These are phyloP conservation scores for Agriopis leucophaearia DNA, from an alignment of 2,888 invertebrate species.

Conservation along the genomic window DNA sequence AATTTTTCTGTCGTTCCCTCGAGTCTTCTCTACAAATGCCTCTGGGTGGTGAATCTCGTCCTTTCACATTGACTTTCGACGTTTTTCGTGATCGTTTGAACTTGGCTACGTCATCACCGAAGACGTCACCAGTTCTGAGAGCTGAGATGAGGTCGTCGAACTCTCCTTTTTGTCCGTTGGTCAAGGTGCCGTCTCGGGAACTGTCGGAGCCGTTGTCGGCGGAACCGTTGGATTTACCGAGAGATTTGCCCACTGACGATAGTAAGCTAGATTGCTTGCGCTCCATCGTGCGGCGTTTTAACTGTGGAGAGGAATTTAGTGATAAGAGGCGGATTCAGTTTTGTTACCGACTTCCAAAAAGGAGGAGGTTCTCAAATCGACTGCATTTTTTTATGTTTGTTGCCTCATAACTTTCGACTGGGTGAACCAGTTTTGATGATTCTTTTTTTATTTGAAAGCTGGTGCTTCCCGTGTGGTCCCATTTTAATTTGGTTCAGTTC, in stretches of 20 bases:
- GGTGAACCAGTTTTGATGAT: too few relatives aligned
- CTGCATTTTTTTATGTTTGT: too few relatives aligned
- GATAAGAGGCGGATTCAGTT: too few relatives aligned
- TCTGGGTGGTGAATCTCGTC: conserved; percentile 79
- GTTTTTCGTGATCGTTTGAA: conserved; percentile 86
- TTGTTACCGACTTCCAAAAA: too few relatives aligned
- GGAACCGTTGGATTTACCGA: conserved; percentile 87
- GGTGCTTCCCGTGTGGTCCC: too few relatives aligned
- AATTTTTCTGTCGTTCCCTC: conserved; percentile 80
- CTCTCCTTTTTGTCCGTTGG: conserved; percentile 91
- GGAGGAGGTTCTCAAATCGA: too few relatives aligned
- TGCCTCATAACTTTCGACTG: too few relatives aligned
- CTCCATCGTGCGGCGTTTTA: conserved; percentile 95
- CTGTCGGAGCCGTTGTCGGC: conserved; percentile 80
- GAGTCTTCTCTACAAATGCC: conserved; percentile 79
- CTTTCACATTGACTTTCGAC: conserved; percentile 76
- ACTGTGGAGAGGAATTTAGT: conserved; percentile 66
- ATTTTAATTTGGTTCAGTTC: too few relatives aligned
- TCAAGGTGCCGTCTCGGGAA: conserved; percentile 69
- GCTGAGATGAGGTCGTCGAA: conserved; percentile 99
- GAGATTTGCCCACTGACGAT: conserved; percentile 90
- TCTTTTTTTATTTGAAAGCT: too few relatives aligned
- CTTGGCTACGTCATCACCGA: conserved; percentile 98
- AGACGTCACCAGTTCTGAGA: conserved; percentile 96
- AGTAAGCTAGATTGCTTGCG: conserved; percentile 93